Evolutionary conservation across 2,113 vertebrate genomes (phyloP).

Genomic region (Salvelinus namaycush): DNA sequence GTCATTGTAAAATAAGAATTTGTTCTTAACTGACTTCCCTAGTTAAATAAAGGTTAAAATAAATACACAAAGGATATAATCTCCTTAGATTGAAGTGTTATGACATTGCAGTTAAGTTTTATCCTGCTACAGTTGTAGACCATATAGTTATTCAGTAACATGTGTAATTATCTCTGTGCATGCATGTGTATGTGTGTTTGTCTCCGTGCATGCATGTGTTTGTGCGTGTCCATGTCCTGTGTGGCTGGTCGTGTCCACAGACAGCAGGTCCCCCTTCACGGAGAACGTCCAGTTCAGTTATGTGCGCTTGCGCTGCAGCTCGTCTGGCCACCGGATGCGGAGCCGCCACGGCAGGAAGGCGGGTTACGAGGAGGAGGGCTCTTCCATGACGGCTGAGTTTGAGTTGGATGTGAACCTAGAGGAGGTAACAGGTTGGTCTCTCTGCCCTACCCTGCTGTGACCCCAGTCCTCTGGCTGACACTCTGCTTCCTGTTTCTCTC

Average conservation of each 20-base stretch:
- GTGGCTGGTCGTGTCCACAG: constrained; percentile 79
- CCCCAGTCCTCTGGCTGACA: background rate
- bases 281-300: constrained; percentile 91
- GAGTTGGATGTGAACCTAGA: constrained; percentile 90
- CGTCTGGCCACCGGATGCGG: constrained; percentile 72
- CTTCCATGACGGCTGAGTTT: constrained; percentile 89
- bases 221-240: constrained; percentile 39
- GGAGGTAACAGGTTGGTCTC: constrained; percentile 99
- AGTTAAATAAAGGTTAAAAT: too few species aligned
- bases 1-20: too few species aligned
- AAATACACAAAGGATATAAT: background rate
- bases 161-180: background rate
- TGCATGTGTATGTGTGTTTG: too few species aligned
- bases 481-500: constrained; percentile 34
- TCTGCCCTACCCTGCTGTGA: constrained; percentile 62
- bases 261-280: constrained; percentile 83
- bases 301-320: constrained; percentile 89
- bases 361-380: constrained; percentile 75
- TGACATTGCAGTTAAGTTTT: too few species aligned
- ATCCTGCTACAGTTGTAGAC: background rate
- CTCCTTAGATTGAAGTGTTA: too few species aligned
- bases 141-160: background rate
- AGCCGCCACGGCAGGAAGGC: constrained; percentile 80
- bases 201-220: background rate
- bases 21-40: too few species aligned